Base-by-base conservation (phyloP, 2,113 vertebrate genomes). In the Ramphastos sulfuratus region DNA sequence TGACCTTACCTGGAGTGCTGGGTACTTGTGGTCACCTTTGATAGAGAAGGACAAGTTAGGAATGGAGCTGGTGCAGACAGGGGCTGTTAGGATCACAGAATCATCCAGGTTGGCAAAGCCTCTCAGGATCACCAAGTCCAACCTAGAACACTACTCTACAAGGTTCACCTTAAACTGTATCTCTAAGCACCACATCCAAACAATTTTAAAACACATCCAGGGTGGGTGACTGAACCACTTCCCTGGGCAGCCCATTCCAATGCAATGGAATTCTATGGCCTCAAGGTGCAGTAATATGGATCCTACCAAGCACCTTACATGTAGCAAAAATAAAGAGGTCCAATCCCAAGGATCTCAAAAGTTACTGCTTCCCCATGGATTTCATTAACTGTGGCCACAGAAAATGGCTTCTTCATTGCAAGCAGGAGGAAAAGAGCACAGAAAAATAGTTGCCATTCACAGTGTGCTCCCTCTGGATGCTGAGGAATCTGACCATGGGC, bases 361-460 rank as follows among this genome's bases (percentile, higher is more conserved):
- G 20, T 87, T 74, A 46, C 30, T 56, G 59, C 24, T 83, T 80
- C 44, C 80, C 66, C 1, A 1, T 5, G 23, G 55, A 44, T 85
- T 78, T 56, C 15, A 63, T 52, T 52, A 79, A 9, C 65, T 77
- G 46, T 65, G 50, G 58, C 75, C 48, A 61, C 3, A 61, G 52
- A 83, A 93, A 21, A 82, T 69, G 85, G 61, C 15, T 92, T 78
- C 73, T 87, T 85, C 73, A 14, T 55, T 42, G 74, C 17, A 72
- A 78, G 39, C 91, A 75, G 50, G 59, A 90, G 54, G 76, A 89
- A 85, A 16, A 87, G 78, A 93, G 56, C 28, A 84, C 61, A 94
- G 90, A 93, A 94, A 93, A 95, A 82, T 9, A 72, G 64, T 73
- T 94, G 84, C 92, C 69, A 84, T 93, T 92, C 96, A 95, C 86